phyloP scores from a whole-genome alignment of 2,888 invertebrate genomes.

The Neoascia interrupta region DNA sequence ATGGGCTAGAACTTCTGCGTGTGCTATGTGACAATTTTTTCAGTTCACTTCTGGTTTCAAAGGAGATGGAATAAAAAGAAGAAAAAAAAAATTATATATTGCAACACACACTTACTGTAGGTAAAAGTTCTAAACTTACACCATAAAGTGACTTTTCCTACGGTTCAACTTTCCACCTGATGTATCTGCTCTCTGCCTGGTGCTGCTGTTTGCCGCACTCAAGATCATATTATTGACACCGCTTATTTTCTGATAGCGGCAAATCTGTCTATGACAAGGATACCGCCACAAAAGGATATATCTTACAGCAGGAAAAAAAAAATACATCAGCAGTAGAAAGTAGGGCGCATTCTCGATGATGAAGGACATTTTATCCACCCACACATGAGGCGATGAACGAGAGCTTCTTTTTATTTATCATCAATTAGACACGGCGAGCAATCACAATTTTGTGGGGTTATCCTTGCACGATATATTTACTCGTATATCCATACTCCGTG shows the following conservation, averaged over 20 bases:
- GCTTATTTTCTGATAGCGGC: slow-evolving; percentile 66
- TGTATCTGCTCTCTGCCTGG: slow-evolving; percentile 63
- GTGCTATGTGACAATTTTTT: slow-evolving; percentile 69
- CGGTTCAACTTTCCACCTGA: slow-evolving; percentile 65
- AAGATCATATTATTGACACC: slow-evolving; percentile 66
- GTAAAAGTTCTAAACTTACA: no score
- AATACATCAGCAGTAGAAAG: not conserved
- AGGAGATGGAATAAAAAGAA: not conserved
- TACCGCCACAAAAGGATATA: slow-evolving; percentile 38
- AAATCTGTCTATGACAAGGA: slow-evolving; percentile 69
- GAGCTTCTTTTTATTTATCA: slow-evolving; percentile 69
- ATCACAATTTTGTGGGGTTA: slow-evolving; percentile 62
- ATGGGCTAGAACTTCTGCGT: slow-evolving; percentile 53
- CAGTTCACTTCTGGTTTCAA: slow-evolving; percentile 58
- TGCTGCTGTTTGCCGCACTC: slow-evolving; percentile 31
- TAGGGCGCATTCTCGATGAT: slow-evolving; percentile 17
- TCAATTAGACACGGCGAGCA: slow-evolving; percentile 76
- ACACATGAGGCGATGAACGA: slow-evolving; percentile 39
- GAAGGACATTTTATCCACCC: slow-evolving; percentile 39
- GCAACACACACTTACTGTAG: slow-evolving; percentile 26
- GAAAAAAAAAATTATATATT: slow-evolving; percentile 30
- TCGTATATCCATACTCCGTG: not conserved
- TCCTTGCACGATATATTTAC: slow-evolving; percentile 42
- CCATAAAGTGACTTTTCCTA: slow-evolving; percentile 45
- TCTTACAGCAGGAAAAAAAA: not conserved